Evolutionary conservation across 1,140 invertebrate genomes (phyloP).

Genomic region (Samia ricini): DNA sequence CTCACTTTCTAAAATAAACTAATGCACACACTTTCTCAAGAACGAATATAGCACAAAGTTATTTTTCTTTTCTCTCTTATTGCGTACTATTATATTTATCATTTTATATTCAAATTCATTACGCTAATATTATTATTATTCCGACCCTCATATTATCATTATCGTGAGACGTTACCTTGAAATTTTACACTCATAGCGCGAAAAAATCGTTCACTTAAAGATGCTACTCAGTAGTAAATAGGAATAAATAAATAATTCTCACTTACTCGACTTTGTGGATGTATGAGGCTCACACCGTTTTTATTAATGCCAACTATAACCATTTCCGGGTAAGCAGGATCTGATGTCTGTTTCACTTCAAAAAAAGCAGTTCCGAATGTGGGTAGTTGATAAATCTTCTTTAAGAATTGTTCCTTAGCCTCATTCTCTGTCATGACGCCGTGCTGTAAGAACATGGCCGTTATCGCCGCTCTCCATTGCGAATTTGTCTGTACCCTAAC

Average conservation of each 20-base stretch:
- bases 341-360: conserved; percentile 93
- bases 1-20: no score
- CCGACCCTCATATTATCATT: no score
- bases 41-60: no score
- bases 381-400: conserved; percentile 88
- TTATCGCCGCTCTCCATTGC: conserved; percentile 92
- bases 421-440: conserved; percentile 80
- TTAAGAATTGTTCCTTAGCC: conserved; percentile 91
- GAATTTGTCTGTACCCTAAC: conserved; percentile 83
- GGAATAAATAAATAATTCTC: background rate
- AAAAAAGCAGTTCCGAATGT: conserved; percentile 98
- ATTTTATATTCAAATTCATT: no score
- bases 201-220: no score
- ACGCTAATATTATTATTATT: no score
- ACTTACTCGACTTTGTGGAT: conserved; percentile 89
- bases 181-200: no score
- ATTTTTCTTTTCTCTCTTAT: no score
- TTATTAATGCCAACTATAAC: conserved; percentile 95
- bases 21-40: no score
- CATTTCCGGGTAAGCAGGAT: conserved; percentile 89
- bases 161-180: no score
- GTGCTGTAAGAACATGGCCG: conserved; percentile 81
- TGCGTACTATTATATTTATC: no score
- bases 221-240: no score
- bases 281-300: conserved; percentile 92